Conservation (phyloP, 2,888 invertebrate genomes). For the Oscheius sp. region DNA sequence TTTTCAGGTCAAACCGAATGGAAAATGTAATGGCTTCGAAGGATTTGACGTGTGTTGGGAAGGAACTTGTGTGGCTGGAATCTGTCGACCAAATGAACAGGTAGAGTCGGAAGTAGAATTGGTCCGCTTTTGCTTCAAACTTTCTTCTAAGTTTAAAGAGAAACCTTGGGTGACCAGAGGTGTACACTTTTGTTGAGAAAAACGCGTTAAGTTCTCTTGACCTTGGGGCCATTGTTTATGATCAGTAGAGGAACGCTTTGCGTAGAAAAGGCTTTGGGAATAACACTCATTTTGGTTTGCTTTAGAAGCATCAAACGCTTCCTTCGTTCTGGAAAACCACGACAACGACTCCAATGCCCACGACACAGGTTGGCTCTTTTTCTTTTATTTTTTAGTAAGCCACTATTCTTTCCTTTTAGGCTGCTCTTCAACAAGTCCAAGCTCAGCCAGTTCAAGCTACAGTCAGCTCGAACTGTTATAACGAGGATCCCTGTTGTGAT, state of each 20-base stretch:
- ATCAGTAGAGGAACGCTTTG: no score
- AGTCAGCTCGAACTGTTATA: slow-evolving; percentile 55
- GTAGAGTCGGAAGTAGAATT: no score
- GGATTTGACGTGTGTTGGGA: slow-evolving; percentile 62
- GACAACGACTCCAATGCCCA: slow-evolving; percentile 14
- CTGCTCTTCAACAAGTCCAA: neutral
- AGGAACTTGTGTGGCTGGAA: slow-evolving; percentile 62
- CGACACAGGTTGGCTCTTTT: slow-evolving; percentile 6
- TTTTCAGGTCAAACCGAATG: slow-evolving; percentile 49
- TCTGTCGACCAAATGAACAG: no score
- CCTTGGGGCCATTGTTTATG: no score
- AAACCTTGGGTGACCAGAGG: no score
- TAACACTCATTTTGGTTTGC: no score
- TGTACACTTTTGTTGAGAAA: no score
- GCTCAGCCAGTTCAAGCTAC: neutral
- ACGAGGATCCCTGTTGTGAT: slow-evolving; percentile 68
- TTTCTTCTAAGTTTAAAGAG: no score
- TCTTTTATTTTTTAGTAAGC: neutral
- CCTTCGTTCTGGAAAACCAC: slow-evolving; percentile 52
- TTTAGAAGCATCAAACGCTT: no score
- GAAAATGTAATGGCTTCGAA: slow-evolving; percentile 64
- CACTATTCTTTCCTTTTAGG: neutral
- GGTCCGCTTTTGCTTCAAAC: no score
- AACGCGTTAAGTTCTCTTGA: no score
- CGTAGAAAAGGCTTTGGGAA: no score